Conservation (phyloP, 2,797 vertebrate species). For the Lateolabrax maculatus region DNA sequence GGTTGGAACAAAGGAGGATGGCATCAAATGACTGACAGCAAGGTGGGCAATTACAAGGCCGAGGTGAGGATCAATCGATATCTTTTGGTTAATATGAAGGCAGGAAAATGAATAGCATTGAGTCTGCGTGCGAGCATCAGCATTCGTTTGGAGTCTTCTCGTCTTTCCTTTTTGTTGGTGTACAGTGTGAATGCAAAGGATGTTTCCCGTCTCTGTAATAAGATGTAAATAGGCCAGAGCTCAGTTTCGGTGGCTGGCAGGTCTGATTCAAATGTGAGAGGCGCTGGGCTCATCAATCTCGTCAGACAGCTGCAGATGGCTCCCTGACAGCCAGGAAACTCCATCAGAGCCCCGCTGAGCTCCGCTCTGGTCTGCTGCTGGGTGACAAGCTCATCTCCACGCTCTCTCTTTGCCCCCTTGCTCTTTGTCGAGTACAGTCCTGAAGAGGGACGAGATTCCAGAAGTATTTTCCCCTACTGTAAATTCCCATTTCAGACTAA, state of each 20-base stretch:
- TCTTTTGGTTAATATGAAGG: constrained; percentile 50
- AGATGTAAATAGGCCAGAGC: constrained; percentile 59
- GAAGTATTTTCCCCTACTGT: neutral
- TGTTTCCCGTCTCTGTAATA: constrained; percentile 17
- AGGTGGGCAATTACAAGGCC: constrained; percentile 53
- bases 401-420: neutral
- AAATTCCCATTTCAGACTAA: neutral
- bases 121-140: neutral
- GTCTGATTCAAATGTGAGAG: constrained; percentile 40
- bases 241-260: constrained; percentile 25
- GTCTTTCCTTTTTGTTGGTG: neutral
- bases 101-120: constrained; percentile 28
- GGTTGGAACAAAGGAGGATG: constrained; percentile 50
- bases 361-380: constrained; percentile 3
- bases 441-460: neutral
- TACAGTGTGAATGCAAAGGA: neutral
- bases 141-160: neutral
- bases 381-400: constrained; percentile 29
- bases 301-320: constrained; percentile 55
- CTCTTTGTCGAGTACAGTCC: neutral
- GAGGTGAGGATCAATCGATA: constrained; percentile 60
- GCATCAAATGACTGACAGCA: constrained; percentile 57
- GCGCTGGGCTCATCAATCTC: constrained; percentile 48
- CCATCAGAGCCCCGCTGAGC: constrained; percentile 53
- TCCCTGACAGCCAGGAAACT: constrained; percentile 37